Base-by-base conservation (phyloP, 2,113 vertebrate species). In the Megaleporinus macrocephalus region DNA sequence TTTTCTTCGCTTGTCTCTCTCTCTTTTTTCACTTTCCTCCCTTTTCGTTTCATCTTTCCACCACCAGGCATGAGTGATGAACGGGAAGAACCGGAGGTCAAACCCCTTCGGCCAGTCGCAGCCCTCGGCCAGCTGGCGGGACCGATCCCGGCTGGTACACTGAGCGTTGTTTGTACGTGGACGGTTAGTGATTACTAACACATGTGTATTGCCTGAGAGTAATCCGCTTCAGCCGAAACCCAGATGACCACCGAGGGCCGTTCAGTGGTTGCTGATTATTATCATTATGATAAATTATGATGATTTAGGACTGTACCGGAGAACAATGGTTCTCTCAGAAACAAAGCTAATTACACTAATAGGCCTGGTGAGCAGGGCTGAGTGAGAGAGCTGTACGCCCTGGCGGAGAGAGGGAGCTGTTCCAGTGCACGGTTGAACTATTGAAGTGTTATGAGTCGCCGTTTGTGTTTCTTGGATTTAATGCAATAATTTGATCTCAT, bases 401-500 rank as follows among this genome's bases (percentile, higher is more conserved):
- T 15, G 27, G 63, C 15, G 9, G 27, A 20, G 29, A 9, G 29
- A 33, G 63, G 18, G 63, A 33, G 63, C 62, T n/a, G 33, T 75
- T 10, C 6, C 27, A 55, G 78, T 78, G 85, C 74, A 55, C 14
- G 9, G n/a, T 33, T 63, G 74, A 74, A 66, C 15, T 78, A 3
- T 53, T 29, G 29, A 41, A 63, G 80, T 78, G 71, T 74, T 62
- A 69, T 78, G 82, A 71, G 70, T 73, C 51, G 5, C 69, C 15
- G 6, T 41, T 53, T 69, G 49, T 82, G 57, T 55, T 49, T 62
- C 77, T 86, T 89, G 85, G 84, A 78, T 85, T 80, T 27, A 65
- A 55, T 68, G 22, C 51, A 79, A 85, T 83, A 81, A 87, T 86
- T 76, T 85, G 72, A 88, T 89, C 84, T 85, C 85, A 81, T 87